Conservation (phyloP, 1,140 invertebrate species). For the Hestina assimilis region DNA sequence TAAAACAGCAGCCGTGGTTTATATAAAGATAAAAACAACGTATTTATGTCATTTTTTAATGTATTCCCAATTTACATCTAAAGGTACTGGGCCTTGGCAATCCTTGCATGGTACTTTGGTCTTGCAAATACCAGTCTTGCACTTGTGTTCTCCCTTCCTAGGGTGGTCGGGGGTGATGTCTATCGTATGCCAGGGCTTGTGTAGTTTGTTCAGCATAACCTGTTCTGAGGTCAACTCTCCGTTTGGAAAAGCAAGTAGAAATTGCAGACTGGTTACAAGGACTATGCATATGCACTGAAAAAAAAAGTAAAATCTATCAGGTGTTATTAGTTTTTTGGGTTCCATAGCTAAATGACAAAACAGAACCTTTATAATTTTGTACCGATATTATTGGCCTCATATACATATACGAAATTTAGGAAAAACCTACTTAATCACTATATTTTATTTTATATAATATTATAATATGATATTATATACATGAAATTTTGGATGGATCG, state of each 20-base stretch:
- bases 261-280: conserved; percentile 1
- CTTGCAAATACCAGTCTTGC: conserved; percentile 36
- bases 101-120: conserved; percentile 26
- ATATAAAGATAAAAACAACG: too few species aligned
- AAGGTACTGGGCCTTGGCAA: conserved; percentile 33
- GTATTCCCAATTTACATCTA: conserved; percentile 34
- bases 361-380: too few species aligned
- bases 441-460: too few species aligned
- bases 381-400: too few species aligned
- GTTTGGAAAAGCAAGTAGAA: conserved; percentile 17
- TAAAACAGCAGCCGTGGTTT: too few species aligned
- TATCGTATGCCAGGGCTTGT: conserved; percentile 38
- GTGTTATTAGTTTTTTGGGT: neutral
- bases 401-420: too few species aligned
- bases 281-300: conserved; percentile 16
- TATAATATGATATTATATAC: too few species aligned
- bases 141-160: conserved; percentile 44
- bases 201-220: conserved; percentile 36
- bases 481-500: too few species aligned
- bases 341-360: too few species aligned
- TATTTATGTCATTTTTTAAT: conserved; percentile 14
- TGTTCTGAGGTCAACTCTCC: conserved; percentile 32
- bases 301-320: neutral
- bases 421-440: too few species aligned
- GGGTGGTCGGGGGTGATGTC: conserved; percentile 33